These are phyloP conservation scores for Fistularia tabacaria DNA, from an alignment of 2,797 vertebrate species.

Conservation along the genomic window DNA sequence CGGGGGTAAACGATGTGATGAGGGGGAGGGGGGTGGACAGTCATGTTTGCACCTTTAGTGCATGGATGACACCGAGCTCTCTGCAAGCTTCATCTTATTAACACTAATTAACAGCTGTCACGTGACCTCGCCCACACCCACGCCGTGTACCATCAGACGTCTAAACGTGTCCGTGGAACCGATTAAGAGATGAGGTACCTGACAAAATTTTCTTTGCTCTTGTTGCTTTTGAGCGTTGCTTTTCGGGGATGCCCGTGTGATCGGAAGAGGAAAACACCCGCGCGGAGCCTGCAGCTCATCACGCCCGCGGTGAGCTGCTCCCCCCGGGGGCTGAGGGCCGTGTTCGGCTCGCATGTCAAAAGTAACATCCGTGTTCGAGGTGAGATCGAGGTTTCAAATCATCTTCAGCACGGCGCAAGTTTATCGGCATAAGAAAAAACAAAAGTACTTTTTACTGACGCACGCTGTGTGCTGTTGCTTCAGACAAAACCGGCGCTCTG, in stretches of 20 bases:
- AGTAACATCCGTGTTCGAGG: conserved; percentile 54
- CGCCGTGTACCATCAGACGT: neutral
- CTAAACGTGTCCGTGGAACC: neutral
- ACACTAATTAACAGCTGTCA: conserved; percentile 49
- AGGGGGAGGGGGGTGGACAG: neutral
- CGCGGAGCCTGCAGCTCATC: conserved; percentile 20
- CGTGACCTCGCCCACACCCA: conserved; percentile 10
- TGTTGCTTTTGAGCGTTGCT: conserved; percentile 14
- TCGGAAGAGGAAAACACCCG: conserved; percentile 9
- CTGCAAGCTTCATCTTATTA: conserved; percentile 43
- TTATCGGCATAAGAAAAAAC: neutral
- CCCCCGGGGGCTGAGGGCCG: conserved; percentile 44
- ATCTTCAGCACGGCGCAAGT: neutral
- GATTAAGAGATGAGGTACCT: conserved; percentile 32
- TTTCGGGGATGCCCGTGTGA: neutral
- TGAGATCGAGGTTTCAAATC: conserved; percentile 17
- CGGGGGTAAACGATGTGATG: neutral
- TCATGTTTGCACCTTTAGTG: neutral
- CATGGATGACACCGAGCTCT: no score
- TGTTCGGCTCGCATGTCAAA: conserved; percentile 53
- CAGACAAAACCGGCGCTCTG: conserved; percentile 40
- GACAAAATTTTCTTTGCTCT: conserved; percentile 9
- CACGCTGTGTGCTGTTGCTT: neutral
- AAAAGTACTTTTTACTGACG: neutral
- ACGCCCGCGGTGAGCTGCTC: conserved; percentile 62